phyloP scores from a whole-genome alignment of 1,140 invertebrate species.

The Heliothis virescens region DNA sequence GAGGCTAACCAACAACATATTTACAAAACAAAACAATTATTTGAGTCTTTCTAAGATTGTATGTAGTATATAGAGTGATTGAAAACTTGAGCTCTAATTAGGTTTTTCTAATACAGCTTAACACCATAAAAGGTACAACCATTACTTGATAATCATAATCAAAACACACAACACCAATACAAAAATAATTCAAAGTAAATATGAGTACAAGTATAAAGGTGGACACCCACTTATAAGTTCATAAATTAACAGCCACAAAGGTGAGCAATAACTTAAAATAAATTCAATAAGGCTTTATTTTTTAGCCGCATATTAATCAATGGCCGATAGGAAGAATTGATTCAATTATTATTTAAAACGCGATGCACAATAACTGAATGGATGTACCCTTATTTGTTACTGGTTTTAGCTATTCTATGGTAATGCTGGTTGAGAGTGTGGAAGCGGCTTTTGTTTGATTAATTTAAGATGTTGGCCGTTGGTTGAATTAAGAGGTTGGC shows the following conservation, averaged over 20 bases:
- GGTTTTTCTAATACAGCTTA: not conserved
- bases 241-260: conserved; percentile 32
- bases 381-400: conserved; percentile 76
- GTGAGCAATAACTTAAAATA: not conserved
- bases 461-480: not conserved
- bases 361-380: conserved; percentile 74
- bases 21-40: too few species aligned
- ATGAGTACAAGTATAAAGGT: conserved; percentile 12
- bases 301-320: conserved; percentile 65
- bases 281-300: conserved; percentile 40
- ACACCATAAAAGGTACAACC: too few species aligned
- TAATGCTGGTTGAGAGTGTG: conserved; percentile 55
- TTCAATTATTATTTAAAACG: conserved; percentile 81
- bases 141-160: too few species aligned
- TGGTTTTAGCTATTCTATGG: conserved; percentile 73
- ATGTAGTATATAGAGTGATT: too few species aligned
- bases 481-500: too few species aligned
- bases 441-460: conserved; percentile 52
- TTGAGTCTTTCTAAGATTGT: too few species aligned
- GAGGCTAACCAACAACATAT: too few species aligned
- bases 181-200: conserved; percentile 7
- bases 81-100: too few species aligned
- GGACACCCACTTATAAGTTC: conserved; percentile 32
- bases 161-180: not conserved
- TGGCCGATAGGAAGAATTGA: conserved; percentile 61